Evolutionary conservation across 2,888 invertebrate species (phyloP).

Genomic region (Abscondita cerata): DNA sequence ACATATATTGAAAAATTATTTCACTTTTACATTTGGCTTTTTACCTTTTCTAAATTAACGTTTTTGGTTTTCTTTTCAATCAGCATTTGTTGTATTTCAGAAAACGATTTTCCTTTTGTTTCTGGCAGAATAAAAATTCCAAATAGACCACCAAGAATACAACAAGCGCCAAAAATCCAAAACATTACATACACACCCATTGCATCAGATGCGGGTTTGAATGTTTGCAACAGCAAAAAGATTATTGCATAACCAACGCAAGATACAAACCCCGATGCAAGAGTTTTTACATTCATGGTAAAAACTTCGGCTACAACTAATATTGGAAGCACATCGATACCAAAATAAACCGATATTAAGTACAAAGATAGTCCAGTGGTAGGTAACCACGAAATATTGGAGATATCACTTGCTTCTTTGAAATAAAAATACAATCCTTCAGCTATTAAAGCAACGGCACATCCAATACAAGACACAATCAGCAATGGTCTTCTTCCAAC

Average conservation of each 20-base stretch:
- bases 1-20: too few relatives aligned
- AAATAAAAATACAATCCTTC: constrained; percentile 64
- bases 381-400: neutral
- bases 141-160: neutral
- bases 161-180: neutral
- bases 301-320: constrained; percentile 66
- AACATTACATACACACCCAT: constrained; percentile 58
- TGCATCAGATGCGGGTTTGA: constrained; percentile 63
- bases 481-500: constrained; percentile 64
- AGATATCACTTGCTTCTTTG: constrained; percentile 50
- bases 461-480: constrained; percentile 63
- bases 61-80: too few relatives aligned
- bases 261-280: constrained; percentile 65
- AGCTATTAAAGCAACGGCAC: constrained; percentile 61
- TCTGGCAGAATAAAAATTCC: neutral
- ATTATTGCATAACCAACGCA: constrained; percentile 64
- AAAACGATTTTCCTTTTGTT: constrained; percentile 11
- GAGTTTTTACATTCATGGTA: constrained; percentile 67
- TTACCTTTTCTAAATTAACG: too few relatives aligned
- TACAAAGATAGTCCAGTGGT: neutral
- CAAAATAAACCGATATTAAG: neutral
- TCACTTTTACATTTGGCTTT: too few relatives aligned
- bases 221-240: constrained; percentile 65
- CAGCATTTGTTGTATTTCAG: too few relatives aligned
- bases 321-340: constrained; percentile 11